These are phyloP conservation scores for Exephanes ischioxanthus DNA, from an alignment of 2,888 invertebrate genomes.

Conservation along the genomic window DNA sequence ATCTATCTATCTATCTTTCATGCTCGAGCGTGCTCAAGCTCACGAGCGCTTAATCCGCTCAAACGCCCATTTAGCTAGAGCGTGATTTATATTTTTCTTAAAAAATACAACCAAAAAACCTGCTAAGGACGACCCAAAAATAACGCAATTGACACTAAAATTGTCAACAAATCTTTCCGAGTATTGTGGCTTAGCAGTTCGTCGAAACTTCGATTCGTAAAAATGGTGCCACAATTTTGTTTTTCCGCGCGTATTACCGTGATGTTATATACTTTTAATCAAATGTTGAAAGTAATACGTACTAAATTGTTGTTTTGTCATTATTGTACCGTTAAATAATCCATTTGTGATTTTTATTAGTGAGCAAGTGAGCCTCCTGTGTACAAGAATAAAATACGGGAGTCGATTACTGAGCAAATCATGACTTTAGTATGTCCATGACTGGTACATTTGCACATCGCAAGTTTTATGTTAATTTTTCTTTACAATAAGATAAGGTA, in stretches of 20 bases:
- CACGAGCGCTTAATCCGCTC: too few relatives aligned
- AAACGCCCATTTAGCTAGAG: too few relatives aligned
- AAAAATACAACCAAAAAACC: too few relatives aligned
- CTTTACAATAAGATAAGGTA: constrained; percentile 2
- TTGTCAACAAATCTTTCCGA: too few relatives aligned
- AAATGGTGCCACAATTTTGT: not conserved
- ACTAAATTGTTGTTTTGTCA: constrained; percentile 13
- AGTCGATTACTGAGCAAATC: constrained; percentile 8
- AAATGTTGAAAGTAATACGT: not conserved
- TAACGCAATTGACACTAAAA: too few relatives aligned
- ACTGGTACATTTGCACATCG: constrained; percentile 11
- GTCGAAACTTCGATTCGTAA: too few relatives aligned
- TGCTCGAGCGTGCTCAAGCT: too few relatives aligned
- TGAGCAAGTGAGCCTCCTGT: not conserved
- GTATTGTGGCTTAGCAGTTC: too few relatives aligned
- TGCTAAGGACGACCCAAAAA: too few relatives aligned
- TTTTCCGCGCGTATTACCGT: not conserved
- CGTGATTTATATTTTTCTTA: too few relatives aligned
- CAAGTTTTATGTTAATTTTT: constrained; percentile 14
- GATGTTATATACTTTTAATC: not conserved
- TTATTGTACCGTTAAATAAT: constrained; percentile 2
- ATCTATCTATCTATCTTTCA: too few relatives aligned
- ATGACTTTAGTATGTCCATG: not conserved
- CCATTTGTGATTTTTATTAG: not conserved
- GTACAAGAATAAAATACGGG: constrained; percentile 8